Conservation (phyloP, 2,888 invertebrate genomes). For the Tenthredo distinguenda region DNA sequence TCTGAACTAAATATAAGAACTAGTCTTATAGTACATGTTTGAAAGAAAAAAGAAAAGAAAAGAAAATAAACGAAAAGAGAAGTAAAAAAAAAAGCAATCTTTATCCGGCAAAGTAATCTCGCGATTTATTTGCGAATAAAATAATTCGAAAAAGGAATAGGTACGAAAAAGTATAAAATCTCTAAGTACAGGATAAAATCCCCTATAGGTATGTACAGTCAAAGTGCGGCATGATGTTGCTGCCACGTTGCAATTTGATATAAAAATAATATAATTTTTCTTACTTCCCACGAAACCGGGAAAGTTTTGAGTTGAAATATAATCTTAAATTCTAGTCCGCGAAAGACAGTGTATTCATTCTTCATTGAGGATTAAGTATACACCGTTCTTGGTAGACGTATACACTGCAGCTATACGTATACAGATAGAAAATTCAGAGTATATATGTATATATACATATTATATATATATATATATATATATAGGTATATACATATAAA, state of each 20-base stretch:
- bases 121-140: constrained; percentile 20
- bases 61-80: background rate
- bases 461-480: background rate
- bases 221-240: background rate
- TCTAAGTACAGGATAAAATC: background rate
- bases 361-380: constrained; percentile 25
- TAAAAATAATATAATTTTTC: background rate
- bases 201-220: background rate
- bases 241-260: background rate
- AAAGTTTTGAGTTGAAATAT: background rate
- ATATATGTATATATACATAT: background rate
- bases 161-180: background rate
- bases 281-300: background rate
- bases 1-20: no score
- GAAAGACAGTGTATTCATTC: constrained; percentile 24
- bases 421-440: background rate
- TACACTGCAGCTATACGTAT: background rate
- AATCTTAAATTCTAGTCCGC: background rate
- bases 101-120: background rate
- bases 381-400: background rate
- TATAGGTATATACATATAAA: background rate
- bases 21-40: background rate
- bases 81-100: no score
- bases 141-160: background rate
- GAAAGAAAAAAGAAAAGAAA: background rate